Percentiles rank a stretch among this genome's conserved stretches.
phyloP scores from a whole-genome alignment of 2,888 invertebrate genomes.

The Leptinotarsa rubiginosa region DNA sequence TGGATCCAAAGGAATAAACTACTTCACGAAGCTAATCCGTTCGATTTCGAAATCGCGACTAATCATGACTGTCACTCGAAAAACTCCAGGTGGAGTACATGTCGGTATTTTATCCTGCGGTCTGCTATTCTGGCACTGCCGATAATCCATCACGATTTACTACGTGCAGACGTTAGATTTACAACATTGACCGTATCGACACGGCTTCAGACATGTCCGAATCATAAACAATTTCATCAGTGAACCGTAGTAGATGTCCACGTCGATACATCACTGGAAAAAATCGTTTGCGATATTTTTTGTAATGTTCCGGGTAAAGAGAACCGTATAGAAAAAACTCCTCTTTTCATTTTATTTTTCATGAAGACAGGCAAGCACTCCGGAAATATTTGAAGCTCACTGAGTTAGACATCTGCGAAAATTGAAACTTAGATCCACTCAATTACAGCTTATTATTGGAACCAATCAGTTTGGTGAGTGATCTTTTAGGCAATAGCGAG shows the following conservation, averaged over 20 bases:
- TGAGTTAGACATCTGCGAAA: no score
- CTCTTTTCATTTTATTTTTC: no score
- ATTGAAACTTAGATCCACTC: no score
- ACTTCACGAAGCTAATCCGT: neutral
- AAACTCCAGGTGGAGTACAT: neutral
- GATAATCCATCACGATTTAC: conserved; percentile 66
- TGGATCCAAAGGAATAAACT: neutral
- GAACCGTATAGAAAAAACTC: no score
- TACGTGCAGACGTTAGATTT: conserved; percentile 61
- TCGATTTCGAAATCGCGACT: neutral
- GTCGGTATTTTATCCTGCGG: conserved; percentile 1
- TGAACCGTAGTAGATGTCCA: neutral
- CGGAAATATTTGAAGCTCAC: no score
- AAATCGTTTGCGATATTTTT: neutral
- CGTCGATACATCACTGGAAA: neutral
- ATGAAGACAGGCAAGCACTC: no score
- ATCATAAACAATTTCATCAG: conserved; percentile 12
- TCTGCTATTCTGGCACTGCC: neutral
- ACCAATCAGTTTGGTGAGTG: no score
- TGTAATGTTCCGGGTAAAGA: neutral
- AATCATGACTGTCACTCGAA: neutral
- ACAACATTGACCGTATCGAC: conserved; percentile 49
- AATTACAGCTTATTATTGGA: no score
- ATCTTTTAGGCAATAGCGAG: no score
- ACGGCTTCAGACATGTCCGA: conserved; percentile 1